Percentiles rank a stretch among this genome's conserved stretches.
phyloP scores from a whole-genome alignment of 30 jellyfish, hydroid and myxozoan species.

The Chrysaora quinquecirrha region DNA sequence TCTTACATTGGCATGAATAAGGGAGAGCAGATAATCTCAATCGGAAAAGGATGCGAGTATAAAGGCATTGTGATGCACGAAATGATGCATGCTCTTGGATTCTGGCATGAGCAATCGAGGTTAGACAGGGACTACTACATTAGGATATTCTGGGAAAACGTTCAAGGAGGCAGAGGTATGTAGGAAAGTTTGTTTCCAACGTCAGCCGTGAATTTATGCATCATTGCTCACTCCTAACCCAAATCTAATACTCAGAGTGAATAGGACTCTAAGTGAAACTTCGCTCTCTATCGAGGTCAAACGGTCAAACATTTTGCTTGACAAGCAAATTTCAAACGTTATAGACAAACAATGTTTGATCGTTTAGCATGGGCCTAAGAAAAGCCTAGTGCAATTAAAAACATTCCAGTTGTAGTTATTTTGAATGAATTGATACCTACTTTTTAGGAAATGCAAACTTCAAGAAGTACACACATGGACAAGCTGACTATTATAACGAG shows the following conservation, averaged over 20 bases:
- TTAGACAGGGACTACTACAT: constrained; percentile 37
- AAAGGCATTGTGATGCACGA: constrained; percentile 35
- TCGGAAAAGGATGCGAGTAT: constrained; percentile 42
- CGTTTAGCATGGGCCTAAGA: too few species aligned
- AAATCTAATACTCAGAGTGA: background rate
- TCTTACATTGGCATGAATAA: constrained; percentile 28
- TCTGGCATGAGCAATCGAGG: constrained; percentile 53
- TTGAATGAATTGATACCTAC: too few species aligned
- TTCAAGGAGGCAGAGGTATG: constrained; percentile 8
- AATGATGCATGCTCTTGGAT: constrained; percentile 50
- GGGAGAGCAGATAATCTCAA: constrained; percentile 47
- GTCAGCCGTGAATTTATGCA: background rate
- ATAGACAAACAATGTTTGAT: too few species aligned
- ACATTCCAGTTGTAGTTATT: too few species aligned
- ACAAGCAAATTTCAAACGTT: too few species aligned
- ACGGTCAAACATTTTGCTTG: too few species aligned
- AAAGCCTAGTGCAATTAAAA: too few species aligned
- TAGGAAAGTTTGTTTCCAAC: background rate
- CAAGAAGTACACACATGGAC: constrained; percentile 63
- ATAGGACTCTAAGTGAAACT: too few species aligned
- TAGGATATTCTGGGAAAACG: constrained; percentile 38
- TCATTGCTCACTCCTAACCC: background rate
- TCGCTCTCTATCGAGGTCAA: too few species aligned
- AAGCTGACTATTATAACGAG: constrained; percentile 68
- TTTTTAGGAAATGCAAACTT: constrained; percentile 10